These are phyloP conservation scores for Amphiura filiformis DNA, from an alignment of 35 echinoderm and acorn worm species.

Conservation along the genomic window DNA sequence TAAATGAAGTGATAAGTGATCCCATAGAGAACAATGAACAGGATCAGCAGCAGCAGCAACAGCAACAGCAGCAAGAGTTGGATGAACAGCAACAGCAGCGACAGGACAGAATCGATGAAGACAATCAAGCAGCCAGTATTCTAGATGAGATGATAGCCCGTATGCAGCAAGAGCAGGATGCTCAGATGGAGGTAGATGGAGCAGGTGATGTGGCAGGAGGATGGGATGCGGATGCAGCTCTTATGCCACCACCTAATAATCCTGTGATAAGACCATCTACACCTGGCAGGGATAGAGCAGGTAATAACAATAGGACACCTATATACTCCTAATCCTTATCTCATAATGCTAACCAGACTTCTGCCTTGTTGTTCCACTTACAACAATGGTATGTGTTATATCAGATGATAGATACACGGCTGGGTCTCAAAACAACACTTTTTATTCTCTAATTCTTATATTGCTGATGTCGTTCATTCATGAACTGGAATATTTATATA, in stretches of 20 bases:
- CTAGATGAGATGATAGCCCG: constrained; percentile 87
- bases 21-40: not conserved
- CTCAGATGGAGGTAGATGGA: not conserved
- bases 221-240: constrained; percentile 11
- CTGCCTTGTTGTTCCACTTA: too few relatives aligned
- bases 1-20: not conserved
- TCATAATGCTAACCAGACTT: too few relatives aligned
- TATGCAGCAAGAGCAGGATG: constrained; percentile 94
- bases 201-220: not conserved
- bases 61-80: constrained; percentile 49
- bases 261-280: constrained; percentile 51
- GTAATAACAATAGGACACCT: too few relatives aligned
- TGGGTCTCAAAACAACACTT: too few relatives aligned
- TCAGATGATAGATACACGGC: too few relatives aligned
- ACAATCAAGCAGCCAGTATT: constrained; percentile 84
- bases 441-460: too few relatives aligned
- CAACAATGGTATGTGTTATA: too few relatives aligned
- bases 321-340: too few relatives aligned
- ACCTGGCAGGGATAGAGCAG: constrained; percentile 52
- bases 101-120: constrained; percentile 39
- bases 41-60: constrained; percentile 24
- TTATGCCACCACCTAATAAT: constrained; percentile 17
- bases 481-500: too few relatives aligned
- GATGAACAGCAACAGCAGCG: constrained; percentile 49
- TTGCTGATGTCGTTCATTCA: too few relatives aligned